phyloP scores from a whole-genome alignment of 2,888 invertebrate genomes.

The Siphlonurus alternatus region DNA sequence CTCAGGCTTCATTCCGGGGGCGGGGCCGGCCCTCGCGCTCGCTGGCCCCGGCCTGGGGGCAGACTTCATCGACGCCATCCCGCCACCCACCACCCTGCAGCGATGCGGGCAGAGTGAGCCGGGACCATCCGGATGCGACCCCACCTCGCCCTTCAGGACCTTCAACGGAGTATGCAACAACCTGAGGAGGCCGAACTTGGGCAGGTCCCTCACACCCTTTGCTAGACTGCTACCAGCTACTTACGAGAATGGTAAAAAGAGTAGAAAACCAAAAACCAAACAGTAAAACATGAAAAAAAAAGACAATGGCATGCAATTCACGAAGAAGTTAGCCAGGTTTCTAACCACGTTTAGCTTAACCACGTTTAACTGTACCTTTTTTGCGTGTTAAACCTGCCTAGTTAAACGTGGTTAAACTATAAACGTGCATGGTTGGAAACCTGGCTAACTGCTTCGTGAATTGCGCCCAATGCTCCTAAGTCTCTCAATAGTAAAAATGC shows the following conservation, averaged over 20 bases:
- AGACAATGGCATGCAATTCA: no score
- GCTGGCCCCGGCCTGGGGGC: conserved; percentile 45
- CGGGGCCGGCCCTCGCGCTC: conserved; percentile 53
- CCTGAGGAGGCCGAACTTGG: conserved; percentile 60
- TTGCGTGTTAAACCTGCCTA: no score
- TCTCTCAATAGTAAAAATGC: no score
- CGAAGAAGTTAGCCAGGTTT: no score
- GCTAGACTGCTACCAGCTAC: conserved; percentile 67
- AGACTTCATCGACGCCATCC: conserved; percentile 36
- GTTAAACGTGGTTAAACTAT: no score
- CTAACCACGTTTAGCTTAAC: no score
- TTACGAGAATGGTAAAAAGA: conserved; percentile 80
- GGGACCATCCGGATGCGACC: background rate
- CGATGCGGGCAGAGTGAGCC: background rate
- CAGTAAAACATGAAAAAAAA: no score
- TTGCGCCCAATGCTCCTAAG: no score
- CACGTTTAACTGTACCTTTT: no score
- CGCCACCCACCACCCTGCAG: background rate
- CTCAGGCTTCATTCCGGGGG: conserved; percentile 39
- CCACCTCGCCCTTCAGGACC: conserved; percentile 31
- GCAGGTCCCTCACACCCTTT: conserved; percentile 71
- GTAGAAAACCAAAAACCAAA: no score
- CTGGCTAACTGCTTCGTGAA: no score
- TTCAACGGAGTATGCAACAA: conserved; percentile 81
- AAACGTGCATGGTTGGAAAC: no score